Evolutionary conservation across 1,140 invertebrate genomes (phyloP), one percentile per base, ranked within the genome.

Genomic region (Caerostris darwini): DNA sequence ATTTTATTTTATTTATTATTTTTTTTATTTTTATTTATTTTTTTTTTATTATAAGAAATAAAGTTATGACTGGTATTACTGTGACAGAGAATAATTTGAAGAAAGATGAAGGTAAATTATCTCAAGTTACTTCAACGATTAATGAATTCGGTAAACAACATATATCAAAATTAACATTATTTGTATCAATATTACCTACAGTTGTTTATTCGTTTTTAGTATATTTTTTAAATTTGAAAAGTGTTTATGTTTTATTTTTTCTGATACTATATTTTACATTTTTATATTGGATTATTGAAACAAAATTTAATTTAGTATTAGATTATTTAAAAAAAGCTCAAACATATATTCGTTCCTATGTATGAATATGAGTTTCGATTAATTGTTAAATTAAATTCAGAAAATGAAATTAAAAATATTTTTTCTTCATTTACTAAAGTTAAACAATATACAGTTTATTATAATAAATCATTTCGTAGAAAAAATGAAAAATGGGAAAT

Each of bases 311-410:
- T 50, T 50, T 64, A 0, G 7, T 87, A 34, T 12, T 87, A 34
- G 19, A 87, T 12, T 87, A 87, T 87, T 50, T 87, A 50, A 53
- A 61, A 0, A 87, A 87, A 87, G 5, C 64, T 87, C 61, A 87
- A 64, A 17, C 34, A 34, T 61, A 87, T 10, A 61, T 87, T 34
- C 4, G 1, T 2, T 3, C 57, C 19, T 19, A 90, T 90, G 87
- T 90, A 54, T 71, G 87, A 90, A 69, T 90, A 90, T 10, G 87
- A 90, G 19, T 90, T 69, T 71, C 34, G 87, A 8, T 90, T 90
- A 56, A 50, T 3, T 54, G 87, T 87, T 19, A 19, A 5, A 2
- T 61, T 53, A 3, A 7, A 56, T 10, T 54, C 34, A 54, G 3
- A 7, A 54, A 69, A 54, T 56, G 50, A 90, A 7, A 71, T 90